Base-by-base conservation (phyloP, 2,113 vertebrate species). In the Alces alces region DNA sequence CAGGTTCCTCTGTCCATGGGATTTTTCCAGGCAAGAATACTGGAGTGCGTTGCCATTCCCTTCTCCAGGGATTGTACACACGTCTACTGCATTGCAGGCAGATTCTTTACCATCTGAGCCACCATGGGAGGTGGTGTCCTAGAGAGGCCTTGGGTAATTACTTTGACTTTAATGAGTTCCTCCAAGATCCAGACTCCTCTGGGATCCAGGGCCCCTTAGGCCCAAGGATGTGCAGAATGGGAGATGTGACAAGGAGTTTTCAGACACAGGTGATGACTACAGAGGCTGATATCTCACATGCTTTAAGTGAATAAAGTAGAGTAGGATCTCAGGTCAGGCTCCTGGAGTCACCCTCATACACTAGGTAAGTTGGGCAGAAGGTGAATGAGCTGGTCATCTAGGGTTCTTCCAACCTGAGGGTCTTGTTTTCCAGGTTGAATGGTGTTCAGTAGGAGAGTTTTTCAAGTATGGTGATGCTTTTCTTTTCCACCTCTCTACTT, bases 161-260 rank as follows among this genome's bases (percentile, higher is more conserved):
- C 39, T 91, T 80, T 89, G 45, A 58, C 19, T 95, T 94, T 95
- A 97, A 96, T 90, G 80, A 94, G 21, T 83, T 92, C 79, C 73
- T 89, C 50, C 47, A 79, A 91, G 91, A 94, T 54, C 9, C 58
- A 45, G 80, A 86, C 36, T 92, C 88, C 61, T 83, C 28, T 50
- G 95, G 85, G 96, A 94, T 70, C 15, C 25, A 89, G 30, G 13
- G 39, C 4, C 79, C 3, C 16, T 7, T 52, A 47, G 43, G 54
- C 12, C 6, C 27, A 92, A 36, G n/a, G n/a, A 83, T 83, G 4
- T 50, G 0, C 64, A 76, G 86, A 78, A 83, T 2, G 16, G 19
- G 25, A 64, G 25, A 61, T 90, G 4, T 89, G 12, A 87, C 5
- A 64, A 85, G n/a, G n/a, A n/a, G n/a, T n/a, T n/a, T n/a, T n/a